Evolutionary conservation across 2,113 vertebrate species (phyloP).

Genomic region (Abramis brama): DNA sequence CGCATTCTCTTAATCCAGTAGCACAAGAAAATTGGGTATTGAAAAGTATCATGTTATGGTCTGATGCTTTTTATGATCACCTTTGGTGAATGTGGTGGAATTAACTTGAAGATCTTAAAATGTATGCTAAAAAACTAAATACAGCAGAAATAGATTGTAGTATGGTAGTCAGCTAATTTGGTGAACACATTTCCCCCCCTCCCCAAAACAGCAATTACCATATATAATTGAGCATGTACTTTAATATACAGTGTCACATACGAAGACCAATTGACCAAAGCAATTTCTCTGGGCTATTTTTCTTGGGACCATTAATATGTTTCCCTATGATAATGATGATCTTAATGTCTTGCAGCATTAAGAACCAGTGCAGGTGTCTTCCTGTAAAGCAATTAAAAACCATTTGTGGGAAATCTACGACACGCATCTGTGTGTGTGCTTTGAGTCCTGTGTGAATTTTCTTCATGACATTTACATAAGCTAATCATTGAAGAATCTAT

Average conservation of each 20-base stretch:
- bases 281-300: not conserved
- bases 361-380: constrained; percentile 27
- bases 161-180: not conserved
- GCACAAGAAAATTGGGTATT: not conserved
- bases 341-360: constrained; percentile 33
- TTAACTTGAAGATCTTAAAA: not conserved
- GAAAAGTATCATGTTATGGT: not conserved
- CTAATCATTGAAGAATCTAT: constrained; percentile 35
- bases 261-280: constrained; percentile 5
- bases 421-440: not conserved
- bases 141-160: not conserved
- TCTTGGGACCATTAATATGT: constrained; percentile 27
- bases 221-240: constrained; percentile 22
- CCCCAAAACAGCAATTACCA: constrained; percentile 9
- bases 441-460: constrained; percentile 5
- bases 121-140: not conserved
- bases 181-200: not conserved
- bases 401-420: not conserved
- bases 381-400: constrained; percentile 51
- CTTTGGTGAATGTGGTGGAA: not conserved
- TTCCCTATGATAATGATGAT: constrained; percentile 24
- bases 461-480: constrained; percentile 28
- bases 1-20: constrained; percentile 41
- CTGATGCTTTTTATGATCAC: not conserved
- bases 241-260: constrained; percentile 7